A percentile compares a stretch with the other conserved stretches of the same genome.
phyloP scores from a whole-genome alignment of 2,113 vertebrate species.

The Apodemus sylvaticus region DNA sequence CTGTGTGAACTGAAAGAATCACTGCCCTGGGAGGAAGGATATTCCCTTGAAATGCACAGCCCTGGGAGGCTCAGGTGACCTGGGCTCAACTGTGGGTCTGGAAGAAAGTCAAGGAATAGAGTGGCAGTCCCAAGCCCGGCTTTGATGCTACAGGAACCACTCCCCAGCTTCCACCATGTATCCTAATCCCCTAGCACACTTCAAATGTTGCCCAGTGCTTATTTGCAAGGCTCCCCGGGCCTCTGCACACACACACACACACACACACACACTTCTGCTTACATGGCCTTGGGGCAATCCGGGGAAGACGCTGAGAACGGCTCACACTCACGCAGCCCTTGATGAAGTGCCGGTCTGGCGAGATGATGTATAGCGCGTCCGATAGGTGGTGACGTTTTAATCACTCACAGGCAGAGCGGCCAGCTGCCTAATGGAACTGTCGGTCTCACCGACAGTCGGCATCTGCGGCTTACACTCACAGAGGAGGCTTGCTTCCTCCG shows the following conservation, averaged over 20 bases:
- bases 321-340: background rate
- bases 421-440: constrained; percentile 67
- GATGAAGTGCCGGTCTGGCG: background rate
- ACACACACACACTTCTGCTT: background rate
- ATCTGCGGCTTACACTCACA: background rate
- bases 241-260: background rate
- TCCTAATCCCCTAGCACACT: fast-evolving
- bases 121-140: fast-evolving
- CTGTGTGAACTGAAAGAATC: background rate
- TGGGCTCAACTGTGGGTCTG: background rate
- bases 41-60: fast-evolving
- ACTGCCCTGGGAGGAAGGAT: background rate
- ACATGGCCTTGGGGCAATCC: background rate
- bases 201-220: background rate
- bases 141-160: background rate
- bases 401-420: constrained; percentile 34
- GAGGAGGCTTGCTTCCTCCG: background rate
- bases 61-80: fast-evolving
- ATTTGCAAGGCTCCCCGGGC: background rate
- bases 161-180: background rate
- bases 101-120: background rate
- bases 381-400: constrained; percentile 47
- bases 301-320: fast-evolving
- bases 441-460: constrained; percentile 37
- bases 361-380: fast-evolving